phyloP scores from a whole-genome alignment of 2,113 vertebrate species.

The Cyanoliseus patagonus region DNA sequence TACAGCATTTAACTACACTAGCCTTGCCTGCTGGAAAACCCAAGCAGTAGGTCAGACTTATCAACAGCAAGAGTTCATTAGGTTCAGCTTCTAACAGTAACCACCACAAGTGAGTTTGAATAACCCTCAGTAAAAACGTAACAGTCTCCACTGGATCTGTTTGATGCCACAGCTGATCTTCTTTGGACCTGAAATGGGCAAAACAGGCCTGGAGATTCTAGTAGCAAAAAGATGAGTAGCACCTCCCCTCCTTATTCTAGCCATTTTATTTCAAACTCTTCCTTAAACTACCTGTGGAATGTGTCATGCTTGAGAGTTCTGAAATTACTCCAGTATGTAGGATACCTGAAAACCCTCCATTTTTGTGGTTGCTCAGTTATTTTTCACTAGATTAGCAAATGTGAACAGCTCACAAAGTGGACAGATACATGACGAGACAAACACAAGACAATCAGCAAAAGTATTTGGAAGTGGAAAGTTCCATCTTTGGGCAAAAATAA shows the following conservation, averaged over 20 bases:
- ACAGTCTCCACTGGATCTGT: neutral
- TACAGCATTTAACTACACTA: neutral
- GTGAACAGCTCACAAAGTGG: neutral
- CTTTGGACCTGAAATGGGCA: neutral
- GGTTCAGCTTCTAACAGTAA: neutral
- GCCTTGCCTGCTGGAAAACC: neutral
- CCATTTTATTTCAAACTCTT: neutral
- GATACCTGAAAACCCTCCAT: neutral
- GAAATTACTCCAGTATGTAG: neutral
- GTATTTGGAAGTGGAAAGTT: neutral
- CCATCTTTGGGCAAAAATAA: neutral
- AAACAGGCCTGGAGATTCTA: neutral
- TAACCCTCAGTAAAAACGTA: neutral
- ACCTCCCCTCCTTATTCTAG: neutral
- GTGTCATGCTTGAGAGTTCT: neutral
- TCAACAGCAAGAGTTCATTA: neutral
- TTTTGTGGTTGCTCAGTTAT: neutral
- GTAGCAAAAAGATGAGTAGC: neutral
- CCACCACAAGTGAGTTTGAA: neutral
- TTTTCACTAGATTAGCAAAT: neutral
- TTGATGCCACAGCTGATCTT: neutral
- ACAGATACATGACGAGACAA: neutral
- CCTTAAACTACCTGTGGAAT: neutral
- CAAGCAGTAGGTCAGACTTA: neutral
- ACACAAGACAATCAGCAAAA: neutral